phyloP scores from a whole-genome alignment of 2,888 invertebrate species.

The Lingula anatina region DNA sequence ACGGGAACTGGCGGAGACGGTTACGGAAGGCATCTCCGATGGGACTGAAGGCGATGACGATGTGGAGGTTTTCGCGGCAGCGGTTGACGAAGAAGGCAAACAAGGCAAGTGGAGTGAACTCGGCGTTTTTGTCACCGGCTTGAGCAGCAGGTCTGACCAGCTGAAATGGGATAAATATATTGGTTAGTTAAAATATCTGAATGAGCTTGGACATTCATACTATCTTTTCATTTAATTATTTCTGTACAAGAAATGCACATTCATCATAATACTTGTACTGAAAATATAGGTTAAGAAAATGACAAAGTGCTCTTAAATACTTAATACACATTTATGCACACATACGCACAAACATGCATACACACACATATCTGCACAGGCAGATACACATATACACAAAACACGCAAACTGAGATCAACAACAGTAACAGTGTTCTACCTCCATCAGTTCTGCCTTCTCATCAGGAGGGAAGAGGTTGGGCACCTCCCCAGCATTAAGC shows the following conservation, averaged over 20 bases:
- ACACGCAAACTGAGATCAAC: background rate
- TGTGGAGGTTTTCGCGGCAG: conserved; percentile 74
- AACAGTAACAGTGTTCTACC: conserved; percentile 30
- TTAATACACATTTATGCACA: too few species aligned
- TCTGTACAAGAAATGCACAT: background rate
- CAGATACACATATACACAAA: background rate
- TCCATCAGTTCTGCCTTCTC: conserved; percentile 82
- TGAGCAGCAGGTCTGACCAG: conserved; percentile 48
- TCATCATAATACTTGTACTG: background rate
- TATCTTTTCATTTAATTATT: too few species aligned
- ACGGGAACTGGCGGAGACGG: conserved; percentile 73
- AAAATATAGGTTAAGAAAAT: too few species aligned
- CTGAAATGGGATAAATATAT: conserved; percentile 18
- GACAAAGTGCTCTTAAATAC: too few species aligned
- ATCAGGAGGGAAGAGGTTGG: conserved; percentile 76
- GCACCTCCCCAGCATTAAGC: conserved; percentile 80
- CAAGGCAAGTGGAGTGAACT: conserved; percentile 61
- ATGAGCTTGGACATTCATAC: background rate
- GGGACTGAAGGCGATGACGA: conserved; percentile 80
- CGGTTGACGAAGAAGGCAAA: conserved; percentile 66
- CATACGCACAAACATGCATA: background rate
- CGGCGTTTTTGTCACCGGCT: conserved; percentile 57
- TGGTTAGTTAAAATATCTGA: conserved; percentile 1
- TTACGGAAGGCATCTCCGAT: conserved; percentile 76
- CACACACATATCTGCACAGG: too few species aligned